Evolutionary conservation across 2,888 invertebrate genomes (phyloP).

Genomic region (Mimas tiliae): DNA sequence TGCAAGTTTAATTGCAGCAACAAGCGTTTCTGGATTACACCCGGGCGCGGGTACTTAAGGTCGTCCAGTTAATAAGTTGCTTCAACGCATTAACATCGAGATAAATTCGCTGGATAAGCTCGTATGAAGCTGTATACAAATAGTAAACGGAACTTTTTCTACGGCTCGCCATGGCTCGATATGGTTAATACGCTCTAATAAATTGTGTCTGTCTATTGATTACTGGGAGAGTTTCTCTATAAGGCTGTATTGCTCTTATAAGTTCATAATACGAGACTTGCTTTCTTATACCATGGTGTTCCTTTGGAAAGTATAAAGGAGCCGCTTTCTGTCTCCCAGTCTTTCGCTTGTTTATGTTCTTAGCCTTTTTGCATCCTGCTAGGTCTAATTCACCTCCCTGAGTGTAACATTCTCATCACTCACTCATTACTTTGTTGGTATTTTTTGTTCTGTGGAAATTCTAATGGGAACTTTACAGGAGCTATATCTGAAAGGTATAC

Average conservation of each 20-base stretch:
- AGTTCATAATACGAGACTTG: constrained; percentile 21
- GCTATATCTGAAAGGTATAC: too few relatives aligned
- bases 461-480: neutral
- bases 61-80: constrained; percentile 24
- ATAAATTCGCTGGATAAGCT: constrained; percentile 36
- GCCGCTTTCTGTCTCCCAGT: constrained; percentile 11
- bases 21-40: constrained; percentile 23
- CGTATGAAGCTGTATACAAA: constrained; percentile 29
- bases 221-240: constrained; percentile 20
- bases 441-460: neutral
- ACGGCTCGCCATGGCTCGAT: constrained; percentile 11
- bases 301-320: constrained; percentile 25
- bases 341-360: neutral
- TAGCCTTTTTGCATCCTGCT: constrained; percentile 9
- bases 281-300: constrained; percentile 8
- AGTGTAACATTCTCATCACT: neutral
- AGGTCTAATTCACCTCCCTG: neutral
- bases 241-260: constrained; percentile 19
- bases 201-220: constrained; percentile 25
- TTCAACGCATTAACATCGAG: constrained; percentile 26
- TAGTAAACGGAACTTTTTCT: constrained; percentile 23
- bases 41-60: constrained; percentile 21
- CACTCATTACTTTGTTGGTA: neutral
- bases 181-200: constrained; percentile 27
- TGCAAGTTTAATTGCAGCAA: constrained; percentile 13